phyloP scores from a whole-genome alignment of 2,888 invertebrate genomes.

The Orthosia gracilis region DNA sequence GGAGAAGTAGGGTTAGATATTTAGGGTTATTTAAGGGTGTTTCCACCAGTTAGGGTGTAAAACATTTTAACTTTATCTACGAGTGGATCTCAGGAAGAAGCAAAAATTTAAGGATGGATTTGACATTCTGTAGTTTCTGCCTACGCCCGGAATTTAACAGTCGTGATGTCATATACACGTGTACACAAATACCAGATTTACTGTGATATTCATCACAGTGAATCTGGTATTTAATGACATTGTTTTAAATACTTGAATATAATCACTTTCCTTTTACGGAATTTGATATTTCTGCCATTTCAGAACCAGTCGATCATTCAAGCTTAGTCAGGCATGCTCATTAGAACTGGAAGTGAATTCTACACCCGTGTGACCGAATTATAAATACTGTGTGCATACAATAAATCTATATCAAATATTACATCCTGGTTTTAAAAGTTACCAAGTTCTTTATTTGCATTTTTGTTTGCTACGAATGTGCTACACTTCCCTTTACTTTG shows the following conservation, averaged over 20 bases:
- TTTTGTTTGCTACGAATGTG: slow-evolving; percentile 7
- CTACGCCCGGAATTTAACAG: not conserved
- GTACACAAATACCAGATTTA: too few relatives aligned
- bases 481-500: not conserved
- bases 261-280: slow-evolving; percentile 22
- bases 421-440: not conserved
- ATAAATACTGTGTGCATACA: slow-evolving; percentile 6
- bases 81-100: not conserved
- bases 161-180: not conserved
- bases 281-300: slow-evolving; percentile 34
- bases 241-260: slow-evolving; percentile 12
- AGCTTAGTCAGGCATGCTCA: slow-evolving; percentile 12
- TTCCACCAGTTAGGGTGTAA: not conserved
- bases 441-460: too few relatives aligned
- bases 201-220: not conserved
- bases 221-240: slow-evolving; percentile 2
- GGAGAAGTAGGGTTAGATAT: slow-evolving; percentile 36
- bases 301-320: slow-evolving; percentile 19
- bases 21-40: slow-evolving; percentile 19
- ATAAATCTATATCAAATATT: slow-evolving; percentile 9
- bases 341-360: slow-evolving; percentile 19
- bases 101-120: not conserved
- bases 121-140: not conserved
- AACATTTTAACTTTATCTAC: slow-evolving; percentile 21
- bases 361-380: slow-evolving; percentile 40